Base-by-base conservation (phyloP, 1,140 invertebrate genomes). In the Trachymyrmex cornetzi region DNA sequence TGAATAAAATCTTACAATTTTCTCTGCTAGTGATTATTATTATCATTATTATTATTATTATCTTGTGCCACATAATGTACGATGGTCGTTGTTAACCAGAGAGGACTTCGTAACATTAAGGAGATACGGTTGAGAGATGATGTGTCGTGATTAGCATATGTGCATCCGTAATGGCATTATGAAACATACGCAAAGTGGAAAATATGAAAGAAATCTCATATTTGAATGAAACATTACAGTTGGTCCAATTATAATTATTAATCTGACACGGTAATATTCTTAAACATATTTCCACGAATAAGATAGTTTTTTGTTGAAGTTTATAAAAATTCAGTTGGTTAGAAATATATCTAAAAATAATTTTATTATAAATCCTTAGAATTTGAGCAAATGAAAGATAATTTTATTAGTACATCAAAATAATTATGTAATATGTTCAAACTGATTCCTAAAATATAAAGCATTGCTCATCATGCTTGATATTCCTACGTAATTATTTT, bases 51-150 rank as follows among this genome's bases (percentile, higher is more conserved):
- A 66, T 79, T 38, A 57, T 80, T 59, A 66, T 59, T 81, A 86
- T 30, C n/a, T 24, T 86, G 63, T 14, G 22, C 66, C 5, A 27
- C 24, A 38, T 53, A 14, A 81, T 61, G 27, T 61, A 50, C 38
- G 9, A 81, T 53, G 34, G 44, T 53, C 19, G 48, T 59, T 44
- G 84, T 81, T 69, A 24, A 27, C 19, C 63, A 48, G 24, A 50
- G 14, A 69, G 38, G 24, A 57, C 34, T 63, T 80, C 24, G 75
- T 59, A 81, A 86, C 24, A 69, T 44, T 48, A 44, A 81, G 34
- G 64, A 81, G 64, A 86, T 30, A 86, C 38, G 64, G 50, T 84
- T 44, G 69, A 84, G 69, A 74, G 69, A 63, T 72, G 34, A 14
- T 74, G 67, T 61, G 12, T 55, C 27, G 4, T 82, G 67, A 82